Percentiles rank a stretch among this genome's conserved stretches.
These are phyloP conservation scores for Ephydatia muelleri DNA, from an alignment of 37 sponge, comb jelly and placozoan genomes.

Conservation along the genomic window DNA sequence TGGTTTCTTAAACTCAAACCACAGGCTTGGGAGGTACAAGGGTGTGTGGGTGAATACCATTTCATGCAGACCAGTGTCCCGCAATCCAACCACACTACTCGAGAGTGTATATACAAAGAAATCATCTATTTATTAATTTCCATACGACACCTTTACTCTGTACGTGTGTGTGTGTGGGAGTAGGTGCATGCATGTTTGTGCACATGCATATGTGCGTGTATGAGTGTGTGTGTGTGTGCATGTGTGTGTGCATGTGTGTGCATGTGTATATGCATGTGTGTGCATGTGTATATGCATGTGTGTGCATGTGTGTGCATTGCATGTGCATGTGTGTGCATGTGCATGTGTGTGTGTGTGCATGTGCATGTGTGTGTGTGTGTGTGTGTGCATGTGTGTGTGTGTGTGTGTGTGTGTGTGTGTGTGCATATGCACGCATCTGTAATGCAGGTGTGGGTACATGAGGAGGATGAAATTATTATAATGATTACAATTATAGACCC, in stretches of 20 bases:
- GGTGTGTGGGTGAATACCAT: no score
- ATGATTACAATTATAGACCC: not conserved
- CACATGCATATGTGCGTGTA: not conserved
- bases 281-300: not conserved
- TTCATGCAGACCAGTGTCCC: no score
- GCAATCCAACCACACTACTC: not conserved
- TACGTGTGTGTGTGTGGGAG: no score
- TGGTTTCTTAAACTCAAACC: no score
- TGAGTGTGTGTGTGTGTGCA: not conserved
- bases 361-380: conserved; percentile 22
- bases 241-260: not conserved
- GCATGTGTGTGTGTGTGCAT: conserved; percentile 2
- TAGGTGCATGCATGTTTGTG: no score
- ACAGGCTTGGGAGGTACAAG: no score
- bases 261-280: not conserved
- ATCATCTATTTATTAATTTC: no score
- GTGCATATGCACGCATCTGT: not conserved
- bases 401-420: conserved; percentile 20
- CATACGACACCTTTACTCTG: no score
- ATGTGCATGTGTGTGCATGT: no score
- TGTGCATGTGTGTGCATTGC: no score
- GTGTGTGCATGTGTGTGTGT: conserved; percentile 44
- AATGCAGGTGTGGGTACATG: not conserved
- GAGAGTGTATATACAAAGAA: not conserved
- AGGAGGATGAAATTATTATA: not conserved